Evolutionary conservation across 2,888 invertebrate genomes (phyloP).

Genomic region (Cephus nigrinus): DNA sequence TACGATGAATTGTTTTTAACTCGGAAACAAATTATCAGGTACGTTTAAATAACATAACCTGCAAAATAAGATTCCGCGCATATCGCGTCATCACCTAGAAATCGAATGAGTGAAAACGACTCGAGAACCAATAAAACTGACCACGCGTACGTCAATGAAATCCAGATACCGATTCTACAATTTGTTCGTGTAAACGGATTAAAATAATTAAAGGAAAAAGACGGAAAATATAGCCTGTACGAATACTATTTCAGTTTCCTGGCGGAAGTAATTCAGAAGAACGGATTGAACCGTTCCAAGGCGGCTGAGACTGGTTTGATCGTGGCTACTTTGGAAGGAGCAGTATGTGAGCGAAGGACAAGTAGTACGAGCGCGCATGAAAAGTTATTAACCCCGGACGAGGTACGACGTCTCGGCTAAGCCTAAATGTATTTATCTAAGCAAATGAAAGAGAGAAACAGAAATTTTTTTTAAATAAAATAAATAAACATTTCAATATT

Average conservation of each 20-base stretch:
- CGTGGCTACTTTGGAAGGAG: background rate
- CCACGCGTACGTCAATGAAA: too few relatives aligned
- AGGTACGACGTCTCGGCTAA: background rate
- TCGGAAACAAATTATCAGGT: background rate
- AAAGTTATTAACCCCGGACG: background rate
- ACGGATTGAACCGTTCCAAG: background rate
- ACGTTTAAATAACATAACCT: background rate
- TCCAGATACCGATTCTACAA: too few relatives aligned
- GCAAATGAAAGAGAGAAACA: background rate
- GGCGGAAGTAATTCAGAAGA: background rate
- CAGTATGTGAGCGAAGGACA: background rate
- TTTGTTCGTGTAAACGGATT: too few relatives aligned
- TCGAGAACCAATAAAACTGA: too few relatives aligned
- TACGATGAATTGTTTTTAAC: background rate
- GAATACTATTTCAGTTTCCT: background rate
- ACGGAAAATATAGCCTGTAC: background rate
- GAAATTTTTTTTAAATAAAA: background rate
- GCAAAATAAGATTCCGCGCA: background rate
- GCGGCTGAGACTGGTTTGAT: background rate
- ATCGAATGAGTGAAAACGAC: too few relatives aligned
- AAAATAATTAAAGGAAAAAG: too few relatives aligned
- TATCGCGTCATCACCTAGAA: too few relatives aligned
- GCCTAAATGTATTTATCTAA: background rate
- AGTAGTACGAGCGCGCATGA: background rate
- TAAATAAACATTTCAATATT: background rate